Percentiles rank a stretch among this genome's conserved stretches.
Conservation (phyloP, 2,888 invertebrate genomes). For the Ectobius pallidus region DNA sequence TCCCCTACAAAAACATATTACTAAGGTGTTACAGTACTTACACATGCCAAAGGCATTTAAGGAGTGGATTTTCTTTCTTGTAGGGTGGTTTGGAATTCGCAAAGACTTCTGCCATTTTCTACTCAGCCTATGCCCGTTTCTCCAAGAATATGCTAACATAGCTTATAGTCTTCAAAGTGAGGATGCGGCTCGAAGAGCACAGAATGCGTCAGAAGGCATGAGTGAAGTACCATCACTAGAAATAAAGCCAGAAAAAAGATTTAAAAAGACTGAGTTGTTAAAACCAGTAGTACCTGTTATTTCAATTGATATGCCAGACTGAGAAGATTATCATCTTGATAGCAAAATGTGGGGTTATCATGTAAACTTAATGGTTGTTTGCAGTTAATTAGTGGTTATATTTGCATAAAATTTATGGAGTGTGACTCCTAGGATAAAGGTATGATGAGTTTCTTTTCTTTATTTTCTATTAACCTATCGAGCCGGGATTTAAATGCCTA, state of each 20-base stretch:
- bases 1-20: too few relatives aligned
- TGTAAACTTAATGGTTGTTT: not conserved
- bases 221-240: constrained; percentile 58
- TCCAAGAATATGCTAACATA: constrained; percentile 98
- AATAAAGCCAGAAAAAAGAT: constrained; percentile 69
- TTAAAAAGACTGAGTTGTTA: constrained; percentile 77
- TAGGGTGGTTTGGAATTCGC: constrained; percentile 99
- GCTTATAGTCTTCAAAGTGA: constrained; percentile 79
- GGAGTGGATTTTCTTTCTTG: too few relatives aligned
- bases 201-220: constrained; percentile 53
- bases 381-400: not conserved
- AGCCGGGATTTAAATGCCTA: too few relatives aligned
- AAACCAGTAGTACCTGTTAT: constrained; percentile 89
- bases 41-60: too few relatives aligned
- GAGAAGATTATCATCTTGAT: constrained; percentile 54
- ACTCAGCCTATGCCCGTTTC: constrained; percentile 89
- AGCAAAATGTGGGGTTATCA: too few relatives aligned
- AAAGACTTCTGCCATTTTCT: constrained; percentile 97
- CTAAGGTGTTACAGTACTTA: too few relatives aligned
- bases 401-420: not conserved
- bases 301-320: constrained; percentile 91
- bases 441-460: too few relatives aligned
- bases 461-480: too few relatives aligned
- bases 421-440: not conserved
- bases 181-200: constrained; percentile 50